Evolutionary conservation across 2,113 vertebrate species (phyloP).

Genomic region (Theristicus caerulescens): DNA sequence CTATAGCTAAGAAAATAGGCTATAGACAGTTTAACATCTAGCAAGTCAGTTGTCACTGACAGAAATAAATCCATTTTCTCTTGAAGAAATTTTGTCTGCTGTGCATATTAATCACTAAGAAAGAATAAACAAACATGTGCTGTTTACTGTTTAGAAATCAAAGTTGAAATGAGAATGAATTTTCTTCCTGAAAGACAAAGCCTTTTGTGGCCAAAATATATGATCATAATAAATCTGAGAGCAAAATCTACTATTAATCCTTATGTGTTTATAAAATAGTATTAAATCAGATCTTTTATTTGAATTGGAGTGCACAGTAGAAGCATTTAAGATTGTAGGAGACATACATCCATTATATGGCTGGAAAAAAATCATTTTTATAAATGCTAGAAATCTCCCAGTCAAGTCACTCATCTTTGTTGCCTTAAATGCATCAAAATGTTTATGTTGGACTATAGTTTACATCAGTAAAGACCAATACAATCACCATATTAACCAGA

Average conservation of each 20-base stretch:
- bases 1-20: neutral
- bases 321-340: neutral
- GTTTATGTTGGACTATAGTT: neutral
- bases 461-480: neutral
- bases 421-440: neutral
- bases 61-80: neutral
- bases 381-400: neutral
- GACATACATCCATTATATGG: neutral
- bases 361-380: neutral
- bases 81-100: neutral
- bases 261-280: neutral
- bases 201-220: neutral
- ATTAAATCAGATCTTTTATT: neutral
- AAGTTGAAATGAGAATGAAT: neutral
- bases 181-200: neutral
- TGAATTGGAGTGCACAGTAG: neutral
- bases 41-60: neutral
- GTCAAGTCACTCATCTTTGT: neutral
- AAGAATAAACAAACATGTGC: neutral
- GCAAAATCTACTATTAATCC: neutral
- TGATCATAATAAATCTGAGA: neutral
- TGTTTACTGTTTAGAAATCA: neutral
- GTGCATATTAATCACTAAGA: neutral
- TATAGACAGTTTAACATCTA: neutral
- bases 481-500: neutral